Percentiles rank a stretch among this genome's conserved stretches.
These are phyloP conservation scores for Corythaixoides concolor DNA, from an alignment of 2,113 vertebrate genomes.

Conservation along the genomic window DNA sequence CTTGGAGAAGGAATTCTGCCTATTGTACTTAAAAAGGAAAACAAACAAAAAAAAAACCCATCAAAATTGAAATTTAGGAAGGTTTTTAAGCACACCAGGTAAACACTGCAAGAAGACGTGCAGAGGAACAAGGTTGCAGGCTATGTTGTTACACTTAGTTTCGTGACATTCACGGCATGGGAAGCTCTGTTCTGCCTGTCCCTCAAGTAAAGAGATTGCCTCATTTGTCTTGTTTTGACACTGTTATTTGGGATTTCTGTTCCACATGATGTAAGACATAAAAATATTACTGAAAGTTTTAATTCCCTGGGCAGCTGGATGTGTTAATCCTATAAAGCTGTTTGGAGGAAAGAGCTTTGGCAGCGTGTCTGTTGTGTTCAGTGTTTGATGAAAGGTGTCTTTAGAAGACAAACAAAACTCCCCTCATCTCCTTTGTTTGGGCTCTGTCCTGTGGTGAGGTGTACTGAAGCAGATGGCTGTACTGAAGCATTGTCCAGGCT, in stretches of 20 bases:
- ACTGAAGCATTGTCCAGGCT: too few relatives aligned
- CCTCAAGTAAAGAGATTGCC: conserved; percentile 48
- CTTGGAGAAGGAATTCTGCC: background rate
- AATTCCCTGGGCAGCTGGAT: conserved; percentile 19
- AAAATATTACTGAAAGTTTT: conserved; percentile 56
- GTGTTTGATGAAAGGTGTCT: background rate
- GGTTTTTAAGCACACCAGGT: conserved; percentile 43
- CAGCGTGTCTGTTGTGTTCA: background rate
- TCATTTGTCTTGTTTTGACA: conserved; percentile 66
- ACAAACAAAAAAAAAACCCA: background rate
- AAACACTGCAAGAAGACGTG: conserved; percentile 40
- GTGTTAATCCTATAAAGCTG: conserved; percentile 18
- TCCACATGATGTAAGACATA: conserved; percentile 49
- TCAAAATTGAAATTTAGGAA: conserved; percentile 17
- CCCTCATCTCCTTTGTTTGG: background rate
- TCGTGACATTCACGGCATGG: conserved; percentile 9
- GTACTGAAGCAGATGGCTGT: background rate
- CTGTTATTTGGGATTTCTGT: conserved; percentile 63
- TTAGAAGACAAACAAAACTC: background rate
- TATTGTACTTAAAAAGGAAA: conserved; percentile 35
- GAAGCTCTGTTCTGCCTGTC: conserved; percentile 53
- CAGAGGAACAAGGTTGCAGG: conserved; percentile 47
- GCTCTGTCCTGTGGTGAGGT: background rate
- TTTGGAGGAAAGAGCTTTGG: background rate
- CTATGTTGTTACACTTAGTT: conserved; percentile 2